Base-by-base conservation (phyloP, 2,888 invertebrate species). In the Volucella inflata region DNA sequence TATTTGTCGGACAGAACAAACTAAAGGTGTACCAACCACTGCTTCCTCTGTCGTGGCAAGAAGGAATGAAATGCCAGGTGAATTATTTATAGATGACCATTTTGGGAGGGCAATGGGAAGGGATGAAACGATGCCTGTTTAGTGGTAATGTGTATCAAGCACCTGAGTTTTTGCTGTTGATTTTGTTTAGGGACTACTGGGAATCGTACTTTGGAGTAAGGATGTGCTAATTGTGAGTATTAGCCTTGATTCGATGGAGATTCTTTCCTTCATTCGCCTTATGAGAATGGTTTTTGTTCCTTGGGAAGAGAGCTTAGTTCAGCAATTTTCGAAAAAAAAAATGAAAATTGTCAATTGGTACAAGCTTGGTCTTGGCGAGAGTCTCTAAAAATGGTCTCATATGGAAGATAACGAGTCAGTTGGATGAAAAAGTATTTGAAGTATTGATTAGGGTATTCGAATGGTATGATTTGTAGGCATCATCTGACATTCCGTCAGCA, bases 81-180 rank as follows among this genome's bases (percentile, higher is more conserved):
- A 83, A 83, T 83, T 83, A 83, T 83, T 83, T 83, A 83, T 72
- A 68, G 79, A 74, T 57, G 55, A 48, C 67, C 72, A 78, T 68
- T 68, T 59, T 4, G 21, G 21, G 21, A 21, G 4, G 21, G 44
- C 2, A 10, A 16, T 44, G 4, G 65, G 46, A 65, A 72, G 44
- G 60, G 78, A 44, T 46, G 36, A 17, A 53, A 60, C 57, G n/a
- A 16, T 48, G 21, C 10, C 60, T 76, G 14, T 62, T 30, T 65
- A 42, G 44, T 77, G 67, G 68, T 68, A 68, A 70, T 75, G 51
- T 74, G 74, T 21, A 21, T 2, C 62, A 79, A 55, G 72, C 55
- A 53, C 68, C 62, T 79, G 67, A 62, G 46, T 72, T 83, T 62
- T 74, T 71, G 60, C 65, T 67, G 78, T 67, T 67, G 71, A 83